Evolutionary conservation across 2,113 vertebrate species (phyloP).

Genomic region (Colius striatus): DNA sequence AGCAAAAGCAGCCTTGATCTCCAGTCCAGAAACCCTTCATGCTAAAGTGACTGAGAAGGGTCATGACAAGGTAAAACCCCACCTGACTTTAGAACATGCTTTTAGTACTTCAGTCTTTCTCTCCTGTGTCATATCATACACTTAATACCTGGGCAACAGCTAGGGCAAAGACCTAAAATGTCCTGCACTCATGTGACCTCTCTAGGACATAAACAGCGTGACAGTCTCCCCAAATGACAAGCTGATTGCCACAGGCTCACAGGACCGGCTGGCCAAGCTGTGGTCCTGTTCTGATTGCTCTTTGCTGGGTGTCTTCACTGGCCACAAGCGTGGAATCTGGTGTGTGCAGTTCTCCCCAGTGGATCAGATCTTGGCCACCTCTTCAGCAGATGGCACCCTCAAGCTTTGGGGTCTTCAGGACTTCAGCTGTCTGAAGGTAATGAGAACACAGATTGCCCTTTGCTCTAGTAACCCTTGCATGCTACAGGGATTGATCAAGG

Average conservation of each 20-base stretch:
- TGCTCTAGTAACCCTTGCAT: not conserved
- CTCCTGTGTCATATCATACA: accelerated
- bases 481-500: not conserved
- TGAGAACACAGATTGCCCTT: not conserved
- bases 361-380: constrained; percentile 91
- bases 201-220: constrained; percentile 93
- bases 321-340: constrained; percentile 93
- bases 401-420: constrained; percentile 93
- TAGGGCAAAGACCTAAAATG: not conserved
- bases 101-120: too few species aligned
- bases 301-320: constrained; percentile 87
- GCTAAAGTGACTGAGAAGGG: constrained; percentile 84
- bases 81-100: accelerated
- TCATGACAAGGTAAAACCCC: constrained; percentile 85
- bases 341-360: constrained; percentile 92
- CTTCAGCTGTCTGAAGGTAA: constrained; percentile 95
- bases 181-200: not conserved
- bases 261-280: constrained; percentile 93
- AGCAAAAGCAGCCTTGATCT: not conserved
- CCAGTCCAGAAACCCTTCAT: constrained; percentile 66
- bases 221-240: constrained; percentile 93
- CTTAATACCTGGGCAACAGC: not conserved
- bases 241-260: constrained; percentile 91
- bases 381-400: constrained; percentile 90
- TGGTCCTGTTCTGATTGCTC: constrained; percentile 83